A percentile compares a stretch with the other conserved stretches of the same genome.
Evolutionary conservation across 1,140 invertebrate species (phyloP).

Genomic region (Riptortus pedestris): DNA sequence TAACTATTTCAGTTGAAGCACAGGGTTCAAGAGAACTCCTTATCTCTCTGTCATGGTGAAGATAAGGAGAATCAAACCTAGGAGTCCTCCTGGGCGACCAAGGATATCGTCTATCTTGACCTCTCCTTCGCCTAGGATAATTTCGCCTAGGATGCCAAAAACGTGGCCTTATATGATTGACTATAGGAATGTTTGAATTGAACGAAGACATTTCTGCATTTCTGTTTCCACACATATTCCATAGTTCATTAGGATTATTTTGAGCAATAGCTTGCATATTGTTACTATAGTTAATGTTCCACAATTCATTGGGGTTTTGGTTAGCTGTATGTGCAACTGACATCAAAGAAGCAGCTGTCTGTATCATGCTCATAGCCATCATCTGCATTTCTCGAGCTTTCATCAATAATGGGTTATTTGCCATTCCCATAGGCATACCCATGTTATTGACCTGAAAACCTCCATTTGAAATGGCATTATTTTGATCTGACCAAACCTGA

Average conservation of each 20-base stretch:
- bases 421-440: neutral
- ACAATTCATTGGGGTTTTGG: conserved; percentile 9
- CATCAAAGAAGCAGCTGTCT: neutral
- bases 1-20: neutral
- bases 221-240: too few species aligned
- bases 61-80: too few species aligned
- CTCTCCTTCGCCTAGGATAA: too few species aligned
- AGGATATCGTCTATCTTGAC: too few species aligned
- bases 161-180: too few species aligned
- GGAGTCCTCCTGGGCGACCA: too few species aligned
- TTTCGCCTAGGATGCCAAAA: too few species aligned
- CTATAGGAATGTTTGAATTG: too few species aligned
- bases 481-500: too few species aligned
- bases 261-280: neutral
- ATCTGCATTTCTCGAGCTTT: conserved; percentile 10
- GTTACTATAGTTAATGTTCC: neutral
- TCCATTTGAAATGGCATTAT: neutral
- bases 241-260: neutral
- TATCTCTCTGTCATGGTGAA: too few species aligned
- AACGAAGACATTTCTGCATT: too few species aligned
- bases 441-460: neutral
- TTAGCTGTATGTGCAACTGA: neutral
- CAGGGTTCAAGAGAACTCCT: too few species aligned
- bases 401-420: neutral
- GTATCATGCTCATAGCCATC: conserved; percentile 17